A percentile compares a stretch with the other conserved stretches of the same genome.
Evolutionary conservation across 2,888 invertebrate species (phyloP).

Genomic region (Pandemis cinnamomeana): DNA sequence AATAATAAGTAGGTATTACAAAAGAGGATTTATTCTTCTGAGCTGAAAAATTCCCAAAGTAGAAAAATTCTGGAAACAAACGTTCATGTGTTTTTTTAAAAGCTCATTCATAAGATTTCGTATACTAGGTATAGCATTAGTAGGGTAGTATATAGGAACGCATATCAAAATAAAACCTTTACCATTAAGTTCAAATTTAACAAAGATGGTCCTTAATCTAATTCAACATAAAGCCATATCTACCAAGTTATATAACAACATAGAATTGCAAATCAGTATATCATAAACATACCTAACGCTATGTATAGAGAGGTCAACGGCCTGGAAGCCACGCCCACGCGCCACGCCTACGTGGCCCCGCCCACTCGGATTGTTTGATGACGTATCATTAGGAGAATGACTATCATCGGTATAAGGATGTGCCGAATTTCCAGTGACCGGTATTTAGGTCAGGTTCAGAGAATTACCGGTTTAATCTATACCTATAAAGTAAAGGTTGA

Average conservation of each 20-base stretch:
- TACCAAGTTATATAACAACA: slow-evolving; percentile 47
- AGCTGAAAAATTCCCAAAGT: no score
- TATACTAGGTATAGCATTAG: no score
- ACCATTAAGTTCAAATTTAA: no score
- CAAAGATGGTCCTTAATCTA: not conserved
- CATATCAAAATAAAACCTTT: no score
- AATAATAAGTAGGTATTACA: no score
- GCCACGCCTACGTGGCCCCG: slow-evolving; percentile 70
- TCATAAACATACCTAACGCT: slow-evolving; percentile 48
- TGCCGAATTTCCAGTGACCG: not conserved
- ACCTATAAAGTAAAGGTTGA: not conserved
- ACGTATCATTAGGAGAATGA: slow-evolving; percentile 44
- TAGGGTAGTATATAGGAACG: no score
- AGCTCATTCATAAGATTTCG: no score
- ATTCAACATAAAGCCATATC: slow-evolving; percentile 16
- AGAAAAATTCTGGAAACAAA: no score
- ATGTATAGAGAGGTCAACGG: slow-evolving; percentile 62
- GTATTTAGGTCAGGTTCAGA: not conserved
- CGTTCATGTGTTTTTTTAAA: no score
- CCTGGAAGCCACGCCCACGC: slow-evolving; percentile 68
- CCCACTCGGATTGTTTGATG: slow-evolving; percentile 56
- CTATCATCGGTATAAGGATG: slow-evolving; percentile 3
- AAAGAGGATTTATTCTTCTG: no score
- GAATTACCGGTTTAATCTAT: not conserved
- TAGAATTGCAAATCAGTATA: slow-evolving; percentile 73